Conservation (phyloP, 2,113 vertebrate genomes). For the Salvelinus namaycush region DNA sequence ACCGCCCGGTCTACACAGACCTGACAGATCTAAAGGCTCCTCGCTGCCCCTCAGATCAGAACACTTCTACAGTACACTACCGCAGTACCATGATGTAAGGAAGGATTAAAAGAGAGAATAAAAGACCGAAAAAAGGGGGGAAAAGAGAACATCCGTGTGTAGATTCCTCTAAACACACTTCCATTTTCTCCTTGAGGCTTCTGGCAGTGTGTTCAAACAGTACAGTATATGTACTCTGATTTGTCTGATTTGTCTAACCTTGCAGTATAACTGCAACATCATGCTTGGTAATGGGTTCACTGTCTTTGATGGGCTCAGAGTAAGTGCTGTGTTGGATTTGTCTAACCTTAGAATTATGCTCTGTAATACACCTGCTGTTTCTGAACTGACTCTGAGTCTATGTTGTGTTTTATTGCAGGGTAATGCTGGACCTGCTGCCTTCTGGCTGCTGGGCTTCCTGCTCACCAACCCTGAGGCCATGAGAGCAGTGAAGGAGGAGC, state of each 20-base stretch:
- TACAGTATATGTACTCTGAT: too few relatives aligned
- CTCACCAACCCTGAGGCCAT: conserved; percentile 81
- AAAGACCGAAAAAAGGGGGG: too few relatives aligned
- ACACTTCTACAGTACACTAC: background rate
- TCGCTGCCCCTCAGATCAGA: background rate
- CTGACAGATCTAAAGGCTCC: background rate
- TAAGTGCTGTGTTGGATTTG: too few relatives aligned
- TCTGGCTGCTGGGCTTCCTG: conserved; percentile 87
- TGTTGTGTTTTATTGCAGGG: conserved; percentile 59
- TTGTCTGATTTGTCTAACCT: too few relatives aligned
- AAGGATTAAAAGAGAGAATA: too few relatives aligned
- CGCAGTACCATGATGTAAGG: background rate
- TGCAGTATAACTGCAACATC: background rate
- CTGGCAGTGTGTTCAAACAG: too few relatives aligned
- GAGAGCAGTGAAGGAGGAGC: conserved; percentile 77
- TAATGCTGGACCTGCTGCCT: conserved; percentile 81
- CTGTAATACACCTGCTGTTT: background rate
- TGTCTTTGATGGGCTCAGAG: background rate
- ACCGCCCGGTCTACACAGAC: background rate
- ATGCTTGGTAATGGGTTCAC: background rate
- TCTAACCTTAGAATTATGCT: too few relatives aligned
- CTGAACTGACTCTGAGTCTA: background rate
- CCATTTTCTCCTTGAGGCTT: too few relatives aligned
- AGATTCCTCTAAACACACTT: too few relatives aligned
- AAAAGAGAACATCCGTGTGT: too few relatives aligned